phyloP scores from a whole-genome alignment of 2,888 invertebrate species.

The Petrolisthes manimaculis region DNA sequence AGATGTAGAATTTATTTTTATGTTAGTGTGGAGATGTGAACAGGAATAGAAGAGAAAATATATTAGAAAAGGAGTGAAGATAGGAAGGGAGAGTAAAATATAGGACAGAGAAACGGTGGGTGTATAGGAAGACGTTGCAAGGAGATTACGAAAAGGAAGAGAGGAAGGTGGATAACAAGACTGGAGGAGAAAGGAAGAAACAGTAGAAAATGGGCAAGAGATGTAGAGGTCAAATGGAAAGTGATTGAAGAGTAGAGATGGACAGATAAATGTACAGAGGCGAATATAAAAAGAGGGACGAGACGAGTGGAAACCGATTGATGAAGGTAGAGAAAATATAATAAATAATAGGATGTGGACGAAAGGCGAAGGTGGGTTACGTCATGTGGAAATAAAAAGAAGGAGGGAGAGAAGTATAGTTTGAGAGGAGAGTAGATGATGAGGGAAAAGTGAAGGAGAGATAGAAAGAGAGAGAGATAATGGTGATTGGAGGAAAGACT shows the following conservation, averaged over 20 bases:
- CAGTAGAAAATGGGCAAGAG: neutral
- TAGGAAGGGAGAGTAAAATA: neutral
- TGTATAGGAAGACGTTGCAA: neutral
- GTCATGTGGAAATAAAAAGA: neutral
- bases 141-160: neutral
- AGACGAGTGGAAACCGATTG: neutral
- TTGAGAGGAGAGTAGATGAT: neutral
- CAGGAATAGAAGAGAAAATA: neutral
- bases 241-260: neutral
- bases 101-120: neutral
- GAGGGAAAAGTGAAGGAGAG: neutral
- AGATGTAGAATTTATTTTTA: no score
- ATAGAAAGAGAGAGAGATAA: neutral
- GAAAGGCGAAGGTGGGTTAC: neutral
- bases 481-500: neutral
- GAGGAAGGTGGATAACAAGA: neutral
- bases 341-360: neutral
- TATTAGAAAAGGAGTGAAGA: neutral
- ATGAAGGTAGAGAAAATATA: neutral
- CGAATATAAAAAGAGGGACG: neutral
- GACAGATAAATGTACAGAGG: neutral
- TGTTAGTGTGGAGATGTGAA: neutral
- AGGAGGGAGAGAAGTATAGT: neutral
- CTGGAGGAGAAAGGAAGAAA: neutral
- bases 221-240: neutral